A percentile compares a stretch with the other conserved stretches of the same genome.
Evolutionary conservation across 1,140 invertebrate genomes (phyloP).

Genomic region (Ceratoteleas bidentatus): DNA sequence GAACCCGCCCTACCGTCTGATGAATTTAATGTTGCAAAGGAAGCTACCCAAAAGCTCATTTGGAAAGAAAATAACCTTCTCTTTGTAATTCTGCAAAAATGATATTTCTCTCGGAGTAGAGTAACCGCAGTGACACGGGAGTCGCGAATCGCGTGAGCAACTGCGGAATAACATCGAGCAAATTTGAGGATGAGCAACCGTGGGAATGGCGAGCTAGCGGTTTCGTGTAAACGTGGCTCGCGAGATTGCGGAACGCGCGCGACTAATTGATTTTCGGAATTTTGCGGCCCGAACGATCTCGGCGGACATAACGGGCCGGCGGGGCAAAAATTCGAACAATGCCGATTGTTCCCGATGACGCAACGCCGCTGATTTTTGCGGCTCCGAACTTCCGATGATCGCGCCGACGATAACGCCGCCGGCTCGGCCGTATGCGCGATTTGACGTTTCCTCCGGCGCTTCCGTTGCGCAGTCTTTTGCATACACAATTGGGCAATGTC

Average conservation of each 20-base stretch:
- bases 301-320: conserved; percentile 10
- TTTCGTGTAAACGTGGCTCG: conserved; percentile 9
- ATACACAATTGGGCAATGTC: conserved; percentile 42
- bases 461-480: conserved; percentile 6
- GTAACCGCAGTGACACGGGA: conserved; percentile 34
- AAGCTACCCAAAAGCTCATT: neutral
- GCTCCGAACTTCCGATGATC: conserved; percentile 37
- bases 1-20: no score
- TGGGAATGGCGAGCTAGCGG: conserved; percentile 22
- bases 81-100: no score
- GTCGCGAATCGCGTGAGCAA: conserved; percentile 30
- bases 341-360: conserved; percentile 35
- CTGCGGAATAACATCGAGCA: conserved; percentile 31
- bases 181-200: conserved; percentile 31
- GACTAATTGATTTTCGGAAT: conserved; percentile 5
- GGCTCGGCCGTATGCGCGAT: conserved; percentile 7
- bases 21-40: no score
- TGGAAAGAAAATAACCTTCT: neutral
- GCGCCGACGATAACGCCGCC: conserved; percentile 22
- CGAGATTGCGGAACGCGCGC: neutral
- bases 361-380: conserved; percentile 17
- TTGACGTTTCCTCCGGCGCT: conserved; percentile 22
- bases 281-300: no score
- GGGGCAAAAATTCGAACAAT: conserved; percentile 39
- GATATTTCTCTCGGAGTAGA: neutral